Evolutionary conservation across 2,797 vertebrate genomes (phyloP), one percentile per base, ranked within the genome.

Genomic region (Chaunax sp.): DNA sequence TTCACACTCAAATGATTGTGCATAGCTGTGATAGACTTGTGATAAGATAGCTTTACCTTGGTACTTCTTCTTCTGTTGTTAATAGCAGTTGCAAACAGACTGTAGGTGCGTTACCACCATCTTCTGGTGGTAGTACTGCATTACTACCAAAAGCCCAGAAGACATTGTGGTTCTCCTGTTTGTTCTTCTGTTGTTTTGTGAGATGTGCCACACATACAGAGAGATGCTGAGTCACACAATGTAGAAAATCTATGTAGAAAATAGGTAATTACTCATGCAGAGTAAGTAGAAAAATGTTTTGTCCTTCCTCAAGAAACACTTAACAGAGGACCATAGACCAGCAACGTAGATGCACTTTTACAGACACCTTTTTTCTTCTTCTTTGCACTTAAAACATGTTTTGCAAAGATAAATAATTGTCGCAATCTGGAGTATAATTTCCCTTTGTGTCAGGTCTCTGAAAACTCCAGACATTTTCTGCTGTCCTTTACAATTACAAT

Each of bases 191-290:
- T 40, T 54, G 59, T 54, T 74, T 56, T 47, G 46, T 51, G 23
- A 16, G 44, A 59, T 23, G 53, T 33, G 28, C 28, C n/a, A n/a
- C n/a, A n/a, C n/a, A n/a, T n/a, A n/a, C n/a, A n/a, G n/a, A n/a
- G n/a, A n/a, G 56, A 56, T 19, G 58, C 57, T 47, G 57, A 73
- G 69, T 77, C 64, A 62, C 68, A 37, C 40, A n/a, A 18, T 30
- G 28, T 8, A 30, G 28, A 30, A 15, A 45, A 64, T 47, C 65
- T 2, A 22, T 38, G 20, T 8, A 30, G 3, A 57, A 73, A 72
- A 66, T 12, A 44, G 3, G 19, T 63, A 50, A 68, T 75, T 77
- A 66, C 40, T 66, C 52, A 54, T 46, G 9, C 55, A 61, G 7
- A 9, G 54, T 38, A 47, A 67, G 59, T 35, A 66, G 30, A 61